A percentile compares a stretch with the other conserved stretches of the same genome.
phyloP scores from a whole-genome alignment of 2,113 vertebrate genomes.

The Nesoenas mayeri region DNA sequence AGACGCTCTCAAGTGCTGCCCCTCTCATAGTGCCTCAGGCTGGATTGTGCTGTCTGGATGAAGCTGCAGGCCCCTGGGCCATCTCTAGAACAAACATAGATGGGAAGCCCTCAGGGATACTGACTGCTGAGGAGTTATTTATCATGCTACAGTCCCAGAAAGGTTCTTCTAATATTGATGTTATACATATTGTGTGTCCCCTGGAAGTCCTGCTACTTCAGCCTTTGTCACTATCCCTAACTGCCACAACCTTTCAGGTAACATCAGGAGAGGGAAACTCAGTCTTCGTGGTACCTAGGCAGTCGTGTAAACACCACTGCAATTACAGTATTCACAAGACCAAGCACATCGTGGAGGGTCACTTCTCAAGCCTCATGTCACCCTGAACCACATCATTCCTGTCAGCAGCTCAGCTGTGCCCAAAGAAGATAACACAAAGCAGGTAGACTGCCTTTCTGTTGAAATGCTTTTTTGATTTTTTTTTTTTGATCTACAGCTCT shows the following conservation, averaged over 20 bases:
- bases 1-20: accelerated
- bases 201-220: not conserved
- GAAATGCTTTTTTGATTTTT: not conserved
- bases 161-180: not conserved
- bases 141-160: not conserved
- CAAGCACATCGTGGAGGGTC: not conserved
- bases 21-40: not conserved
- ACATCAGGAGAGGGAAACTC: not conserved
- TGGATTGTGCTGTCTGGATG: not conserved
- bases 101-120: not conserved
- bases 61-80: not conserved
- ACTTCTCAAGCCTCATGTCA: not conserved
- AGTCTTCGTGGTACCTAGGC: not conserved
- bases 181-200: not conserved
- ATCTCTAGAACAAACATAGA: accelerated
- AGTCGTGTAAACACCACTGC: not conserved
- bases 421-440: not conserved
- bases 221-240: not conserved
- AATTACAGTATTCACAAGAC: accelerated
- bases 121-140: not conserved
- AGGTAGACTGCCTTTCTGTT: not conserved
- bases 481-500: not conserved
- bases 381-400: not conserved
- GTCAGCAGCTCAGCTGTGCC: not conserved
- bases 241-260: not conserved